Conservation (phyloP, 1,140 invertebrate species). For the Drosophila takahashii region DNA sequence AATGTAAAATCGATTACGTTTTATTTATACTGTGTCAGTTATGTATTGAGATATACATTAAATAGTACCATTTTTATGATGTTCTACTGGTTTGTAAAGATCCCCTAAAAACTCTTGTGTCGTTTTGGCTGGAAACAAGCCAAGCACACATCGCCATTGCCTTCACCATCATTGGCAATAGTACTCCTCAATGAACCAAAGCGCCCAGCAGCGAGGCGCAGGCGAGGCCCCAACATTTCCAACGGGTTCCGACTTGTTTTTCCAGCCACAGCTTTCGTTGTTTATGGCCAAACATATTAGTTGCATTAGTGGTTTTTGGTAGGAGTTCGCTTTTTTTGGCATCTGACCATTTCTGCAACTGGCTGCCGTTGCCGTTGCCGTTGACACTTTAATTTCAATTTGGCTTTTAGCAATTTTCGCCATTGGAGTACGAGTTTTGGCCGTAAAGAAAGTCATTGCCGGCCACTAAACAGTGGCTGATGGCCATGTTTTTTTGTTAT, state of each 20-base stretch:
- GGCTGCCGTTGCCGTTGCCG: slow-evolving; percentile 63
- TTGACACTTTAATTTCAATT: slow-evolving; percentile 79
- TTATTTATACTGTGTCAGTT: too few relatives aligned
- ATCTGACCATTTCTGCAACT: slow-evolving; percentile 70
- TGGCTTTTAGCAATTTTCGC: slow-evolving; percentile 69
- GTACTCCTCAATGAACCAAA: slow-evolving; percentile 51
- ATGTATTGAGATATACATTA: too few relatives aligned
- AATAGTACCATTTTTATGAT: too few relatives aligned
- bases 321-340: slow-evolving; percentile 58
- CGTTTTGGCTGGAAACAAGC: neutral
- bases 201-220: slow-evolving; percentile 29
- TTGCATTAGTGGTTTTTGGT: slow-evolving; percentile 60
- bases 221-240: slow-evolving; percentile 42
- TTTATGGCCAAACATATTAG: slow-evolving; percentile 80
- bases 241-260: slow-evolving; percentile 57
- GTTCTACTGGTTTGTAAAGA: too few relatives aligned
- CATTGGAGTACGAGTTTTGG: slow-evolving; percentile 30
- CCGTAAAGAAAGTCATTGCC: slow-evolving; percentile 74
- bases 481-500: slow-evolving; percentile 59
- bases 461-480: slow-evolving; percentile 47
- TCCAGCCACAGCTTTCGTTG: slow-evolving; percentile 70
- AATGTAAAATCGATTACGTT: too few relatives aligned
- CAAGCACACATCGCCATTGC: neutral
- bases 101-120: too few relatives aligned
- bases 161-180: slow-evolving; percentile 36